Evolutionary conservation across 2,888 invertebrate species (phyloP), one percentile per base, ranked within the genome.

Genomic region (Stomorhina lunata): DNA sequence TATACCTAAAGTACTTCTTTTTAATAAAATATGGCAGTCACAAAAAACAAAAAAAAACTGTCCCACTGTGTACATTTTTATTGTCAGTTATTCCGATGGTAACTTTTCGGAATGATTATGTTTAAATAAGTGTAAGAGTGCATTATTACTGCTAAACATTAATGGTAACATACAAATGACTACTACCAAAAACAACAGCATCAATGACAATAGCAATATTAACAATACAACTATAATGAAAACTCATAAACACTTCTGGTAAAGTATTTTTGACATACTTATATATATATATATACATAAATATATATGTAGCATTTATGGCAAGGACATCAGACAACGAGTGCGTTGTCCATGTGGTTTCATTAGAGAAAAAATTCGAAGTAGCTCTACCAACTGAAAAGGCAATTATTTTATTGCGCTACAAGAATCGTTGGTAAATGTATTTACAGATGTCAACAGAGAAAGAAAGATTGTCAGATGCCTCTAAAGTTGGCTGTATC

Each of bases 141-240:
- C 48, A 57, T 71, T 48, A 78, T 57, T 71, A 48, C 48, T 65
- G 48, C 37, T 55, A 72, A 71, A 71, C 71, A 71, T 57, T 71
- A 22, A 71, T 71, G 63, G 29, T 6, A 77, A 57, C 40, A 37
- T 12, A 59, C 22, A 37, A 37, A 59, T 37, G 10, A 48, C 27
- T 10, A 53, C 40, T 12, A 55, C 43, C 22, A 9, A n/a, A 63
- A 63, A n/a, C 15, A 65, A 40, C 27, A 78, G 10, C 53, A 63
- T 9, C 15, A 27, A 12, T 12, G 63, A 63, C 53, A 63, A 45
- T 48, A 66, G n/a, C 48, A 65, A 79, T 48, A 72, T 72, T 25
- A 78, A 69, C 73, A 81, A 78, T 59, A 81, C 73, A 81, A 73
- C 57, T 73, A 78, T 69, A 78, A 75, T 75, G 73, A 78, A 81